Conservation (phyloP, 2,797 vertebrate genomes). For the Pagetopsis macropterus region DNA sequence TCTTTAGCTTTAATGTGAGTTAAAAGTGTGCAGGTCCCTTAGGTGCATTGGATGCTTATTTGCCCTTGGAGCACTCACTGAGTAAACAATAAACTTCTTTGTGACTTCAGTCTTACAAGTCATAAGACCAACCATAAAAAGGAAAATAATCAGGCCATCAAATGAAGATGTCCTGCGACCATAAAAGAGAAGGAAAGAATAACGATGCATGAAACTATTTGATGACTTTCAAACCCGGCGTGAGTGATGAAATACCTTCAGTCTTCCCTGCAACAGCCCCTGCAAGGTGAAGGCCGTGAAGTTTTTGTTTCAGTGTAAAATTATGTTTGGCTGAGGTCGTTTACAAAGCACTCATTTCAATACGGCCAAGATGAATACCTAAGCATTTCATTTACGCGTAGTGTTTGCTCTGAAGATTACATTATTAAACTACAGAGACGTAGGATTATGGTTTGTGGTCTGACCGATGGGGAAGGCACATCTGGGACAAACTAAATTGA, state of each 20-base stretch:
- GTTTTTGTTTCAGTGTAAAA: conserved; percentile 51
- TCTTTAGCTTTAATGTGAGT: conserved; percentile 25
- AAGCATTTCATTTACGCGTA: conserved; percentile 65
- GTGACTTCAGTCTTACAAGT: conserved; percentile 29
- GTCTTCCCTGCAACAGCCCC: conserved; percentile 52
- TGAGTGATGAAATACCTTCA: conserved; percentile 65
- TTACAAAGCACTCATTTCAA: conserved; percentile 40
- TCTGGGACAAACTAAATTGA: conserved; percentile 65
- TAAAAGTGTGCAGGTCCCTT: conserved; percentile 38
- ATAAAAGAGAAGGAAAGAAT: not conserved
- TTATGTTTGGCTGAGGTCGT: conserved; percentile 51
- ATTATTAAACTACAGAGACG: conserved; percentile 69
- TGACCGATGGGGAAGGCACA: conserved; percentile 48
- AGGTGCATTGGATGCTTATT: conserved; percentile 36
- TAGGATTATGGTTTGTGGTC: conserved; percentile 67
- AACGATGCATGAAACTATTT: conserved; percentile 28
- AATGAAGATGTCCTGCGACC: conserved; percentile 32
- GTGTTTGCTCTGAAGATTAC: conserved; percentile 73
- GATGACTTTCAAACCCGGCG: conserved; percentile 52
- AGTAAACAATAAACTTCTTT: conserved; percentile 29
- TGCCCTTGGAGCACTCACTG: conserved; percentile 10
- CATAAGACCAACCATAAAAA: conserved; percentile 48
- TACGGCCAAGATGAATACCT: conserved; percentile 58
- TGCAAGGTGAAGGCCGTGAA: conserved; percentile 52
- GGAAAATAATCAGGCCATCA: conserved; percentile 17